These are phyloP conservation scores for Tachypleus tridentatus DNA, from an alignment of 1,140 invertebrate genomes.

Conservation along the genomic window DNA sequence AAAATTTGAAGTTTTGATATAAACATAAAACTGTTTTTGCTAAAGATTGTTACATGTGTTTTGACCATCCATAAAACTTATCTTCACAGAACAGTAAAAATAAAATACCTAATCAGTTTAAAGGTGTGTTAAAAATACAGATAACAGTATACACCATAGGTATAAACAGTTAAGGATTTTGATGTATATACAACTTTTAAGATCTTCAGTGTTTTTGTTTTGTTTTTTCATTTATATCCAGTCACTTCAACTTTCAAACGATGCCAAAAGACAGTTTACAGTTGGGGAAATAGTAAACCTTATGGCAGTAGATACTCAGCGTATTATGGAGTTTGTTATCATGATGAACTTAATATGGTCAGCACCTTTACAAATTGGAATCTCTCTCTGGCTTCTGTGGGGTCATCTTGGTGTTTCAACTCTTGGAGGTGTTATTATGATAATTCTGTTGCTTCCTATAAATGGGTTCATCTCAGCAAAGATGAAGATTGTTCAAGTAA, in stretches of 20 bases:
- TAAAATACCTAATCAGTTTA: no score
- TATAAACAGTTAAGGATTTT: no score
- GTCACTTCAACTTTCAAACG: conserved; percentile 17
- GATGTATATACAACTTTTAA: no score
- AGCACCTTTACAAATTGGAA: conserved; percentile 27
- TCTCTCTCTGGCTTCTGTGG: conserved; percentile 33
- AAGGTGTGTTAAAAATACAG: no score
- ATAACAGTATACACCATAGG: no score
- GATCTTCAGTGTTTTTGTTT: no score
- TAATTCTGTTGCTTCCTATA: conserved; percentile 64
- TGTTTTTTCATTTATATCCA: no score
- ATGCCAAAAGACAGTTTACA: conserved; percentile 18
- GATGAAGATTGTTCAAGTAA: conserved; percentile 42
- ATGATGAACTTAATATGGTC: conserved; percentile 24
- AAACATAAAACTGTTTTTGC: no score
- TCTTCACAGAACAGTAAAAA: no score
- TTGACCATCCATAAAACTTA: no score
- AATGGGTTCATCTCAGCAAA: conserved; percentile 79
- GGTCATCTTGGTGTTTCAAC: conserved; percentile 30
- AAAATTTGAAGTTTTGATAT: no score
- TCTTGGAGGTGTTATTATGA: conserved; percentile 30
- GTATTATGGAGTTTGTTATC: conserved; percentile 15
- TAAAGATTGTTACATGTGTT: no score
- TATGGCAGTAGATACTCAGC: conserved; percentile 20
- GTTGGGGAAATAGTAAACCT: conserved; percentile 22